Evolutionary conservation across 1,140 invertebrate species (phyloP).

Genomic region (Tetramorium parvispinum): DNA sequence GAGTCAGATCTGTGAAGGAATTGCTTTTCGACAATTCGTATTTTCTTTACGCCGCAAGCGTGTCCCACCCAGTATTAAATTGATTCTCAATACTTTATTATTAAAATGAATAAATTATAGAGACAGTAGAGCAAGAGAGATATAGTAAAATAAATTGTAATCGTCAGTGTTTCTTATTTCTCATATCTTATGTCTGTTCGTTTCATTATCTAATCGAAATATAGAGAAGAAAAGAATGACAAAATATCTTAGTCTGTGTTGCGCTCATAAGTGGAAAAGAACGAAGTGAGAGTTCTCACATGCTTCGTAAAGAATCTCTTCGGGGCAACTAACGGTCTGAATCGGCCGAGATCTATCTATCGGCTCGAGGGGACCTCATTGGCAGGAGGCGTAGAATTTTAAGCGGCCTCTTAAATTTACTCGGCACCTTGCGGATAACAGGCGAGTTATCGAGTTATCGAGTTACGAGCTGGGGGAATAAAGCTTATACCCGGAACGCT

Average conservation of each 20-base stretch:
- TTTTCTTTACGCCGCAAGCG: neutral
- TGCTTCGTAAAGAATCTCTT: neutral
- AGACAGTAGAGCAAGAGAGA: neutral
- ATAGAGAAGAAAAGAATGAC: neutral
- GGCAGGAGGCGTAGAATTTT: conserved; percentile 66
- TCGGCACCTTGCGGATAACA: conserved; percentile 67
- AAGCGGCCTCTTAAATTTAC: conserved; percentile 76
- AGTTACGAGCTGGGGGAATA: conserved; percentile 62
- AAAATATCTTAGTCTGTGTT: conserved; percentile 1
- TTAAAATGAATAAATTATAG: neutral
- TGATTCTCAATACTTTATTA: neutral
- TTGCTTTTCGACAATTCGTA: conserved; percentile 41
- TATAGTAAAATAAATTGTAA: neutral
- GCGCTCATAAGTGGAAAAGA: neutral
- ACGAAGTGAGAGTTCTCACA: neutral
- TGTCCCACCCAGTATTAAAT: neutral
- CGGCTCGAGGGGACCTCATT: conserved; percentile 24
- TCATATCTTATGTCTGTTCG: neutral
- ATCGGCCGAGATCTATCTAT: conserved; percentile 13
- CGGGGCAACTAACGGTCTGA: conserved; percentile 22
- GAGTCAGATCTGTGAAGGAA: conserved; percentile 30
- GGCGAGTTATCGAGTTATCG: conserved; percentile 72
- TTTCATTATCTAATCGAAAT: neutral
- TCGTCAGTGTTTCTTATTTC: neutral
- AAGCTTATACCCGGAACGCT: conserved; percentile 40